Conservation (phyloP, 1,140 invertebrate genomes). For the Laodelphax striatellus region DNA sequence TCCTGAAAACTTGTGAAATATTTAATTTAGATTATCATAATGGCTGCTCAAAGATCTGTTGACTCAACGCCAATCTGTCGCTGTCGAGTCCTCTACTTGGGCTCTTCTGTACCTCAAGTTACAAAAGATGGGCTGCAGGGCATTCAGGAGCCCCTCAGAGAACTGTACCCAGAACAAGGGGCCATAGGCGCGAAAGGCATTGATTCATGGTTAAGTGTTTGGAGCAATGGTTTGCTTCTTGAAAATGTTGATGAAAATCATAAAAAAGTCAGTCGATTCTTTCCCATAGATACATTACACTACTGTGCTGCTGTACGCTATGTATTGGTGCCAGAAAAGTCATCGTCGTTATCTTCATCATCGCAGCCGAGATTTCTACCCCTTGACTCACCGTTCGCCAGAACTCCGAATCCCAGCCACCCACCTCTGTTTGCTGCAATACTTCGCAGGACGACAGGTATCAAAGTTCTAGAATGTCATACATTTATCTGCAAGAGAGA, state of each 20-base stretch:
- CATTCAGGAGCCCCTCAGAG: conserved; percentile 91
- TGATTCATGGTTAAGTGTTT: conserved; percentile 94
- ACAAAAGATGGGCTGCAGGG: conserved; percentile 96
- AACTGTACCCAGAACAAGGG: conserved; percentile 90
- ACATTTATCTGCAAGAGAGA: conserved; percentile 96
- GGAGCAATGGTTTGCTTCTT: conserved; percentile 89
- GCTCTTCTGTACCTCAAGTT: conserved; percentile 91
- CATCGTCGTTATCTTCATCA: conserved; percentile 33
- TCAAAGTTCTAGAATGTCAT: conserved; percentile 98
- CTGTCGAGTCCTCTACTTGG: conserved; percentile 95
- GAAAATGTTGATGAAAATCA: conserved; percentile 95
- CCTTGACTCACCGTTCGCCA: conserved; percentile 88
- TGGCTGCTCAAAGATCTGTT: background rate
- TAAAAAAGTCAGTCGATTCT: conserved; percentile 90
- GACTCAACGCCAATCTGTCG: conserved; percentile 86
- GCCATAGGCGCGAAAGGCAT: conserved; percentile 78
- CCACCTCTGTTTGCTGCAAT: conserved; percentile 97
- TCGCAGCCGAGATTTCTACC: conserved; percentile 79
- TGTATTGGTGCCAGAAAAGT: conserved; percentile 45
- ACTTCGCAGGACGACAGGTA: conserved; percentile 86
- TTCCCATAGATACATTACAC: conserved; percentile 91
- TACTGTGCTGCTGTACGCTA: conserved; percentile 92
- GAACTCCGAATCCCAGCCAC: conserved; percentile 69
- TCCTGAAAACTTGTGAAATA: background rate
- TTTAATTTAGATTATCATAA: background rate